Evolutionary conservation across 92 coral and sea anemone species (phyloP), one percentile per base, ranked within the genome.

Genomic region (Anthopleura xanthogrammica): DNA sequence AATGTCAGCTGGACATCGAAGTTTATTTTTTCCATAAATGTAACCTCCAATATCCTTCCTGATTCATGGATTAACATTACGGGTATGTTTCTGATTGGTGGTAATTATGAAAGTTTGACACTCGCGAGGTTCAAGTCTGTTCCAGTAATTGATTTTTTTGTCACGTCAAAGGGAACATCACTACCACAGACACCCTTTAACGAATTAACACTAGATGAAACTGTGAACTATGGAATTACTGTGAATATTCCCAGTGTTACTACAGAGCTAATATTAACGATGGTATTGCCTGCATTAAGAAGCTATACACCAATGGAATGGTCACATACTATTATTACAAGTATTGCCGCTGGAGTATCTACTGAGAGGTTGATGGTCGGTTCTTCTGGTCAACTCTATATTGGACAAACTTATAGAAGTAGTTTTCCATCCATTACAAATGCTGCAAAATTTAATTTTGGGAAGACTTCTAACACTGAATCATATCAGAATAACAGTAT

Each of bases 171-270:
- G 29, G 70, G 85, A 24, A 92, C 98, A 52, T 88, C 89, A 24
- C 24, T 90, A 50, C 41, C 58, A 1, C 85, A 81, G 82, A 96
- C 99, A 24, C 95, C 93, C 55, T 86, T 85, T 11, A 40, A 79
- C 13, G 60, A 70, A 22, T 75, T 96, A 4, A 90, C 98, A 24
- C 77, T 87, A 22, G 91, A 90, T 16, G 99, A 96, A 77, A 88
- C 83, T 72, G 82, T 94, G 13, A 75, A 46, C 9, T 73, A 94
- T n/a, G 7, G 73, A 48, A 86, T 87, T 52, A 80, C 84, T 20
- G 87, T 96, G 29, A 77, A 79, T 20, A 43, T 94, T 40, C 99
- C 99, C 1, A 92, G 92, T 64, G 65, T 96, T 65, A 92, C 98
- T 22, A 87, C 95, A 70, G 80, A 87, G 43, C 24, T 96, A 42